These are phyloP conservation scores for Xenus cinereus DNA, from an alignment of 2,113 vertebrate species.

Conservation along the genomic window DNA sequence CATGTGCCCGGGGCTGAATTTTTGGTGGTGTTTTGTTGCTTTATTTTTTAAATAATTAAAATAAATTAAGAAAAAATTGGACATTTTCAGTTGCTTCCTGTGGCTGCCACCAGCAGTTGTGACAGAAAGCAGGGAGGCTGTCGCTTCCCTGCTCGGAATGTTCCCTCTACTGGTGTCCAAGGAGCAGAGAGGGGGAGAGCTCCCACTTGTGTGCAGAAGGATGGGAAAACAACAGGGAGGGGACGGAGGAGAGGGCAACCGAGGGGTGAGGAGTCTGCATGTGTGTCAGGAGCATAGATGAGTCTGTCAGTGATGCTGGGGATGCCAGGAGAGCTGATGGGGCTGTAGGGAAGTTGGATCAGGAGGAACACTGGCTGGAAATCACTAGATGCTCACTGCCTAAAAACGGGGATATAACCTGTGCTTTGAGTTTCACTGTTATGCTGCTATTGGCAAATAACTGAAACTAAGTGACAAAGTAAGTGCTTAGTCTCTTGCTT, in stretches of 20 bases:
- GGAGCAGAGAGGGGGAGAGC: not conserved
- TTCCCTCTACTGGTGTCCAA: not conserved
- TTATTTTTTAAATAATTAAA: not conserved
- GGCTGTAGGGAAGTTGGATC: rapidly evolving
- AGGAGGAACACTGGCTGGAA: not conserved
- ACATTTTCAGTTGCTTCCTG: not conserved
- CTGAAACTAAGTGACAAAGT: not conserved
- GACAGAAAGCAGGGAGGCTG: not conserved
- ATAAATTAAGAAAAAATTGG: not conserved
- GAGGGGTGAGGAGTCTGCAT: not conserved
- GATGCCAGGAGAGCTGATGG: rapidly evolving
- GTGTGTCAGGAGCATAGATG: not conserved
- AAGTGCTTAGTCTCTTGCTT: not conserved
- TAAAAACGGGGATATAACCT: not conserved
- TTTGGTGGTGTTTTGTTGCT: not conserved
- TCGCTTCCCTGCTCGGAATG: not conserved
- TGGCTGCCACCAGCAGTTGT: not conserved
- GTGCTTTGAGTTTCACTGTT: not conserved
- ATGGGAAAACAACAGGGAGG: not conserved
- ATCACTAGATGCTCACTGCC: not conserved
- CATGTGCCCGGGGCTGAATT: not conserved
- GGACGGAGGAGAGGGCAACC: not conserved
- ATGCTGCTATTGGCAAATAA: rapidly evolving
- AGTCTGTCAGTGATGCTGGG: not conserved
- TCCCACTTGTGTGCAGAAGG: rapidly evolving